Evolutionary conservation across 2,113 vertebrate species (phyloP).

Genomic region (Prietella phreatophila): DNA sequence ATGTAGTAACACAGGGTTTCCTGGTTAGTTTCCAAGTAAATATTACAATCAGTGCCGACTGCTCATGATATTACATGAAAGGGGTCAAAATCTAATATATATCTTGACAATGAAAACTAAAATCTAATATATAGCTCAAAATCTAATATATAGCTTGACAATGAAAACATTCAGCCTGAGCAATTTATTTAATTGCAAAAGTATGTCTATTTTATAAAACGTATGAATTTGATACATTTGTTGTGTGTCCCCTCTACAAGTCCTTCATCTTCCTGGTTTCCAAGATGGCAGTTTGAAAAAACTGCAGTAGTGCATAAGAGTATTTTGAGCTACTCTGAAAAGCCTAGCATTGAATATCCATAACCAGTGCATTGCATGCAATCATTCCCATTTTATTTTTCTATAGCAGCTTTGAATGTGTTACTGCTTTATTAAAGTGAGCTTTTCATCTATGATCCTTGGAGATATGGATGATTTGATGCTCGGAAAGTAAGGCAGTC

Average conservation of each 20-base stretch:
- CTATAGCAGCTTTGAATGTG: conserved; percentile 26
- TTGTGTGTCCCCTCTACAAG: neutral
- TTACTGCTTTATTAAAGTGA: conserved; percentile 35
- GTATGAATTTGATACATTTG: neutral
- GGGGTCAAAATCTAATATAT: neutral
- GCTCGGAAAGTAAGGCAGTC: conserved; percentile 26
- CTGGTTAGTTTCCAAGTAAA: neutral
- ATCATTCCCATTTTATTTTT: conserved; percentile 17
- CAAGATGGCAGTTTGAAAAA: neutral
- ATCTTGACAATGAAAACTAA: neutral
- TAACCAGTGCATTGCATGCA: conserved; percentile 15
- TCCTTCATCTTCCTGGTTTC: conserved; percentile 4
- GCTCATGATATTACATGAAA: neutral
- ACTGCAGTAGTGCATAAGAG: neutral
- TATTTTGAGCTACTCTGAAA: neutral
- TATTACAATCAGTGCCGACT: neutral
- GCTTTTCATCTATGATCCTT: conserved; percentile 31
- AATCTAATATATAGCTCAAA: neutral
- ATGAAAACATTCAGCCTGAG: neutral
- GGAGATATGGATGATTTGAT: conserved; percentile 30
- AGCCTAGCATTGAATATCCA: neutral
- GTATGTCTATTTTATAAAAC: neutral
- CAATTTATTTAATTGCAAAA: neutral
- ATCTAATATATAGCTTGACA: neutral
- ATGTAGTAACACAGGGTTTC: neutral